Conservation (phyloP, 2,888 invertebrate species). For the Drosophila meridiana region DNA sequence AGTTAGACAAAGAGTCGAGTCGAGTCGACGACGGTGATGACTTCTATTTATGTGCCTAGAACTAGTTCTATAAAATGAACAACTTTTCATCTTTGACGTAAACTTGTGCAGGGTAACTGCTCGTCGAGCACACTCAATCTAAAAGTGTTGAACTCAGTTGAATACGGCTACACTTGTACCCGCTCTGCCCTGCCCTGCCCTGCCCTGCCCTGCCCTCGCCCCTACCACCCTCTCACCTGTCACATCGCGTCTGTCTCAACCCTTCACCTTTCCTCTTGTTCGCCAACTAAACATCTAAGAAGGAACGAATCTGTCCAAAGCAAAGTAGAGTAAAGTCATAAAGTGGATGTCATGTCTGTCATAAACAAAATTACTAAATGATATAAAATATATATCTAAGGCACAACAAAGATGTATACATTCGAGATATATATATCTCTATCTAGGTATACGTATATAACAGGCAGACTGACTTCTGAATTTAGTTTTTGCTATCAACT, state of each 20-base stretch:
- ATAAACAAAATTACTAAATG: neutral
- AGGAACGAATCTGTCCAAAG: neutral
- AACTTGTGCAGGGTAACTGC: neutral
- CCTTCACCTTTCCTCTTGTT: neutral
- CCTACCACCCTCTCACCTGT: neutral
- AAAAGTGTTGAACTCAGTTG: conserved; percentile 8
- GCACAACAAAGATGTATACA: neutral
- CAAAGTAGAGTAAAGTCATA: conserved; percentile 13
- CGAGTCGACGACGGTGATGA: neutral
- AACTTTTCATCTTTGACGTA: neutral
- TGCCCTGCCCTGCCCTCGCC: neutral
- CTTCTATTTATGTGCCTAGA: neutral
- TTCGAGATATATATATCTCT: neutral
- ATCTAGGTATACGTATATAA: no score
- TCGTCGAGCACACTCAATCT: neutral
- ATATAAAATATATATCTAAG: neutral
- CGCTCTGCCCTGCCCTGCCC: neutral
- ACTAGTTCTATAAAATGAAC: neutral
- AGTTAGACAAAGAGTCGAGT: no score
- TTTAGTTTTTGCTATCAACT: no score
- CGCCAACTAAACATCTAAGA: neutral
- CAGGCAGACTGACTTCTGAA: no score
- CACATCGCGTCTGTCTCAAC: no score
- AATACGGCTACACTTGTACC: conserved; percentile 6
- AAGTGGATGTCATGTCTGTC: conserved; percentile 4